Conservation (phyloP, 2,113 vertebrate genomes). For the Piprites chloris region DNA sequence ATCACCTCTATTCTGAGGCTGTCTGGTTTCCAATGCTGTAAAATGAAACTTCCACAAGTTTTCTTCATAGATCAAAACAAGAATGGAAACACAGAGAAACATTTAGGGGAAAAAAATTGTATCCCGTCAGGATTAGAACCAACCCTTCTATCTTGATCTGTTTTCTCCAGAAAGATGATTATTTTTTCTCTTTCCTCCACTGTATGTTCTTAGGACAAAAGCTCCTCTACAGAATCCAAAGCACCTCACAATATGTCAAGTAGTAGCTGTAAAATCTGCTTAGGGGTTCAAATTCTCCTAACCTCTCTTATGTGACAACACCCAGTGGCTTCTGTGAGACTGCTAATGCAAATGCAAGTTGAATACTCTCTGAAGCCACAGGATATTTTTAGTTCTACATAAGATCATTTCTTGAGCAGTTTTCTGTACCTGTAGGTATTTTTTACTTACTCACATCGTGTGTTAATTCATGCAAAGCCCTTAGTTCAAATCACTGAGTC, state of each 20-base stretch:
- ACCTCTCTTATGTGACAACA: background rate
- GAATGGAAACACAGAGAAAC: background rate
- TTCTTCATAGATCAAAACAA: background rate
- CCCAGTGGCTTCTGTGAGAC: background rate
- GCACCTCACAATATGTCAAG: background rate
- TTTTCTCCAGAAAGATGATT: background rate
- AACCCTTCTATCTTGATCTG: background rate
- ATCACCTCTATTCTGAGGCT: background rate
- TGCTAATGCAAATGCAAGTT: background rate
- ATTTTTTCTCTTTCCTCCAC: background rate
- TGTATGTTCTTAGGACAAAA: background rate
- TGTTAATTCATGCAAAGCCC: background rate
- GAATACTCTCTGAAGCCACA: background rate
- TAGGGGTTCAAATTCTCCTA: background rate
- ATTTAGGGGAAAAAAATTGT: background rate
- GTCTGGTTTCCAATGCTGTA: background rate
- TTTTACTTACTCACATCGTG: background rate
- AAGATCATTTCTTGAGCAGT: background rate
- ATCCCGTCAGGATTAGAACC: background rate
- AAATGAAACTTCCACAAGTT: background rate
- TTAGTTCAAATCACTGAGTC: background rate
- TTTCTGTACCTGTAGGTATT: background rate
- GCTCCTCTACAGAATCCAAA: background rate
- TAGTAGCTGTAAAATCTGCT: background rate
- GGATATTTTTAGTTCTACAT: background rate